phyloP scores from a whole-genome alignment of 1,140 invertebrate genomes.

The Sitobion miscanthi region DNA sequence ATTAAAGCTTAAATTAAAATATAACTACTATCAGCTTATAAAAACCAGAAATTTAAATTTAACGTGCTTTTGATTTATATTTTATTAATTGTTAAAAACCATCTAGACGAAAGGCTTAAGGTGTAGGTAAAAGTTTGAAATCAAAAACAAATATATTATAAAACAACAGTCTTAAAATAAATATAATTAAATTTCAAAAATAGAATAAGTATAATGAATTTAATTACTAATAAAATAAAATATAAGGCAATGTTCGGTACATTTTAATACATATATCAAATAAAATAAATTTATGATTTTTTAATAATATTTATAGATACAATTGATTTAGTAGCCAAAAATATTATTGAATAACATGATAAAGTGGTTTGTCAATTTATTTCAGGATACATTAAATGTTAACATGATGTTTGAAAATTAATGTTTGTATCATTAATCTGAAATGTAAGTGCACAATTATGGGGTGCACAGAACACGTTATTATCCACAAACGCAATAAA shows the following conservation, averaged over 20 bases:
- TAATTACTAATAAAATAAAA: constrained; percentile 21
- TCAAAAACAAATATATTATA: neutral
- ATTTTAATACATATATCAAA: neutral
- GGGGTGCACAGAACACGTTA: neutral
- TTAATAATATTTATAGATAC: neutral
- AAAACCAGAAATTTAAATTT: neutral
- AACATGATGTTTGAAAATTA: neutral
- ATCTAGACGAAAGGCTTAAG: neutral
- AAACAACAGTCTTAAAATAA: constrained; percentile 18
- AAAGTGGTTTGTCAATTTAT: neutral
- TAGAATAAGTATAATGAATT: constrained; percentile 23
- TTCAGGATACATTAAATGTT: neutral
- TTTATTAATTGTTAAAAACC: neutral
- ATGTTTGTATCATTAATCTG: neutral
- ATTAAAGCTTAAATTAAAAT: neutral
- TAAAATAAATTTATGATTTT: neutral
- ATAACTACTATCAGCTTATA: neutral
- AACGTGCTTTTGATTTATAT: neutral
- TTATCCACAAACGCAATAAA: neutral
- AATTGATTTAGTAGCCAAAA: neutral
- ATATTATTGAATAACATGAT: neutral
- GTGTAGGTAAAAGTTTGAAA: neutral
- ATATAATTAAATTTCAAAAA: constrained; percentile 19
- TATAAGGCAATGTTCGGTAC: neutral
- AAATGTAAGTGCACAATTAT: neutral